These are phyloP conservation scores for Mirza zaza DNA, from an alignment of 2,113 vertebrate genomes.

Conservation along the genomic window DNA sequence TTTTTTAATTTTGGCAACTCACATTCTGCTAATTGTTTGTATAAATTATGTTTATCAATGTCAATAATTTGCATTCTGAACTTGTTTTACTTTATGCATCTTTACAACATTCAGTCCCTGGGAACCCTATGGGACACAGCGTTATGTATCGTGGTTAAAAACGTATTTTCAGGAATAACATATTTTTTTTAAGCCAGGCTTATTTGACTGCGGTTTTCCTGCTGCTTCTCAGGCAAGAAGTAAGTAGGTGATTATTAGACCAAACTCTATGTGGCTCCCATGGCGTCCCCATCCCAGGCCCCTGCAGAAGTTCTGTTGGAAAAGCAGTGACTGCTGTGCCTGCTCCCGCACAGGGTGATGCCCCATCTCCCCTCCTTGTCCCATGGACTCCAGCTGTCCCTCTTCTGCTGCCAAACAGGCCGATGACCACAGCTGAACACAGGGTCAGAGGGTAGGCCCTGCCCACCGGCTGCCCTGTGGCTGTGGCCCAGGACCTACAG, in stretches of 20 bases:
- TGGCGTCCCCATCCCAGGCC: background rate
- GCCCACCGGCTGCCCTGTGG: background rate
- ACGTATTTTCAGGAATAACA: background rate
- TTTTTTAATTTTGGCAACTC: background rate
- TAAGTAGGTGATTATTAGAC: constrained; percentile 23
- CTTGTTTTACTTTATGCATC: constrained; percentile 4
- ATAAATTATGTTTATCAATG: constrained; percentile 47
- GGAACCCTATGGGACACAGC: background rate
- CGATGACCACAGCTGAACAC: background rate
- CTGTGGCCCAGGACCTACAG: background rate
- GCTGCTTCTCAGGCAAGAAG: background rate
- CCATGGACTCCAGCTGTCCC: background rate
- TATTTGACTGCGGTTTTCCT: background rate
- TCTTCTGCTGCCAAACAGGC: background rate
- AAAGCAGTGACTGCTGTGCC: background rate
- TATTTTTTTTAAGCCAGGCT: constrained; percentile 17
- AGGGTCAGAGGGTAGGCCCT: background rate
- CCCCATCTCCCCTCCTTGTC: background rate
- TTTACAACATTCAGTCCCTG: background rate
- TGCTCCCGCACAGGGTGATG: background rate
- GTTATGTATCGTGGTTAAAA: constrained; percentile 39
- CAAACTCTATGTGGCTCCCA: background rate
- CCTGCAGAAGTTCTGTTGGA: background rate
- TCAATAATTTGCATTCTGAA: constrained; percentile 40
- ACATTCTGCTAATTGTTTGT: constrained; percentile 39